Evolutionary conservation across 2,888 invertebrate species (phyloP), one percentile per base, ranked within the genome.

Genomic region (Mongoloraphidia duomilia): DNA sequence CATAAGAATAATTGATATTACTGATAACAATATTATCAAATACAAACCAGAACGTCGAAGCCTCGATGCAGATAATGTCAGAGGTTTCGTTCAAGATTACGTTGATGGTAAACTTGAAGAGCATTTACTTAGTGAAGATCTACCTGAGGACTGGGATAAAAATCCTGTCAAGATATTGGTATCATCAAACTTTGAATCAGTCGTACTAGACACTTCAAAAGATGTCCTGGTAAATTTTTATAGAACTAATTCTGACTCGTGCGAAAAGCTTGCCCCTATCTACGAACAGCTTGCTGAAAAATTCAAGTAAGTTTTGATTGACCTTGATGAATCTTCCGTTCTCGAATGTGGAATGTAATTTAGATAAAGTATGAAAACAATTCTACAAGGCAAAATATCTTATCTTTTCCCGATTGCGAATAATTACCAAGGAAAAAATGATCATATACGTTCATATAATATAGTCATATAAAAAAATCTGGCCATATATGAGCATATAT

Each of bases 211-310:
- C 68, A 76, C 77, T 60, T 74, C 70, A 57, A 97, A 96, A 75
- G 82, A 84, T 62, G 98, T 97, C 45, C 79, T 99, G 50, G 96
- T 99, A 55, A 97, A 98, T 75, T 99, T 98, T 76, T 98, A 96
- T 71, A 96, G 96, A 47, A 96, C 97, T 53, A 97, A 96, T 96
- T 91, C 90, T 72, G 95, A 94, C 52, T 97, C 98, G 69, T 98
- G 97, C 81, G 96, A 97, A 67, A 92, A 96, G 68, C 76, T 98
- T 62, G 89, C 77, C 49, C 98, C 98, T 33, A 95, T 96, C 70
- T 98, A 93, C 74, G 96, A 97, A 57, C 77, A 96, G 76, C 76
- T 96, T 60, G 95, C 82, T 54, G 95, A 96, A 66, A 89, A 95
- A 69, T 97, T 83, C 74, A 82, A 85, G 70, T 84, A 86, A 62